Evolutionary conservation across 2,797 vertebrate genomes (phyloP).

Genomic region (Cebuella pygmaea): DNA sequence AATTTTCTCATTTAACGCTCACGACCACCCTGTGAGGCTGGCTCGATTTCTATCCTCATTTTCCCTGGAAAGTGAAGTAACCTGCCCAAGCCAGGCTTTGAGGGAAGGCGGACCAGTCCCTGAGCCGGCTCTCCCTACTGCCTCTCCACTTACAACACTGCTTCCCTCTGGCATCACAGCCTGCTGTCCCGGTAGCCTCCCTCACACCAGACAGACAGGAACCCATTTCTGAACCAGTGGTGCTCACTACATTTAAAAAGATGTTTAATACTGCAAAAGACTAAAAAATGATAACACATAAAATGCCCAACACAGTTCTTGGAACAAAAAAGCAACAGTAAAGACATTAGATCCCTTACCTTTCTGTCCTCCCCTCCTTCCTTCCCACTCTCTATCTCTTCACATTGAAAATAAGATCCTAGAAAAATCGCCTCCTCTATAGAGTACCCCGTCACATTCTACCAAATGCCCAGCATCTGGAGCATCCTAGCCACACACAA

Average conservation of each 20-base stretch:
- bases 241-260: neutral
- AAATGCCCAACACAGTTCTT: neutral
- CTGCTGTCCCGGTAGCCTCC: neutral
- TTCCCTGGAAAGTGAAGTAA: neutral
- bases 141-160: accelerated
- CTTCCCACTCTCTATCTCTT: neutral
- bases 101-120: neutral
- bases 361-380: neutral
- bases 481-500: too few species aligned
- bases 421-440: neutral
- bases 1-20: neutral
- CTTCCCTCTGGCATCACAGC: neutral
- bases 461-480: neutral
- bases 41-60: neutral
- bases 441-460: neutral
- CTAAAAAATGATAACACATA: neutral
- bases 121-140: accelerated
- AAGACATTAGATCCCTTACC: neutral
- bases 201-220: neutral
- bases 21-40: neutral
- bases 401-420: neutral
- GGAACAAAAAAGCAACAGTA: neutral
- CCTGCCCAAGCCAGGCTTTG: neutral
- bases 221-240: neutral
- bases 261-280: neutral